Evolutionary conservation across 2,888 invertebrate genomes (phyloP).

Genomic region (Pyrrhosoma nymphula): DNA sequence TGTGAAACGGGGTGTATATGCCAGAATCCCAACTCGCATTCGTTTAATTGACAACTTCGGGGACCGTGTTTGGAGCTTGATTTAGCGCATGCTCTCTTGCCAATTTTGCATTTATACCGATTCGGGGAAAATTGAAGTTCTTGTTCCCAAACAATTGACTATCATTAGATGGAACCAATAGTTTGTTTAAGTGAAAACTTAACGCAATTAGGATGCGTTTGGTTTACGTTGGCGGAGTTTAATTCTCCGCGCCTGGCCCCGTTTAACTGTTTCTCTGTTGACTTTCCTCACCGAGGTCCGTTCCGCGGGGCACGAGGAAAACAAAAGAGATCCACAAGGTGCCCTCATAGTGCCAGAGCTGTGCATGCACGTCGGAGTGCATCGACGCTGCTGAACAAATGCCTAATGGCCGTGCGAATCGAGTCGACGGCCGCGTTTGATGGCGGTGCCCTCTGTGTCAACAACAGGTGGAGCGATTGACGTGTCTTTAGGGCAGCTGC

Average conservation of each 20-base stretch:
- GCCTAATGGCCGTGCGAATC: not conserved
- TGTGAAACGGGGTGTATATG: no score
- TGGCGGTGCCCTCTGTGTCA: not conserved
- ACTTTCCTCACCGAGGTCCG: not conserved
- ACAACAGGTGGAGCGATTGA: conserved; percentile 28
- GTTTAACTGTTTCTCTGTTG: not conserved
- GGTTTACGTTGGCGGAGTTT: not conserved
- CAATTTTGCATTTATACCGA: no score
- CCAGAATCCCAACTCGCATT: no score
- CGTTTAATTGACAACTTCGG: no score
- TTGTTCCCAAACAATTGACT: not conserved
- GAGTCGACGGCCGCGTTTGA: not conserved
- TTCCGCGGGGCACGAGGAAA: no score
- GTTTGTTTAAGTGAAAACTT: not conserved
- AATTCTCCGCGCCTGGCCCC: not conserved
- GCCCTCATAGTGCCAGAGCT: not conserved
- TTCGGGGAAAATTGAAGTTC: not conserved
- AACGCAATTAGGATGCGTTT: not conserved
- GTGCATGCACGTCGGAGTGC: conserved; percentile 7
- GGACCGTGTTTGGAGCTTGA: no score
- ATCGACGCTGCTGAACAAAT: no score
- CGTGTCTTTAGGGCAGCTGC: not conserved
- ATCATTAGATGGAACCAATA: not conserved
- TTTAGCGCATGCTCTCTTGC: no score
- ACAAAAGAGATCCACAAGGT: not conserved